Evolutionary conservation across 2,797 vertebrate species (phyloP).

Genomic region (Erethizon dorsatum): DNA sequence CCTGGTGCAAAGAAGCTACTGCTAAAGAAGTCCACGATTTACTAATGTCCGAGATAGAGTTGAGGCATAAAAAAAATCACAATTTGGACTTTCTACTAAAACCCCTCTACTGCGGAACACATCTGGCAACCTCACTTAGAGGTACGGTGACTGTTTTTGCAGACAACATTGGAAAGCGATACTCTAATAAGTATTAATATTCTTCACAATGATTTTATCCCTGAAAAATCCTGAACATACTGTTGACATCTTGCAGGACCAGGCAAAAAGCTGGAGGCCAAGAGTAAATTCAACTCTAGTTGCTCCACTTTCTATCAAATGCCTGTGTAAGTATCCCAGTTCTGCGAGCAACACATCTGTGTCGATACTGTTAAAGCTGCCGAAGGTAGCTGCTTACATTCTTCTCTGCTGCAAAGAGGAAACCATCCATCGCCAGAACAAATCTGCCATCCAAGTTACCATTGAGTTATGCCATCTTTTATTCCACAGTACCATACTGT

Average conservation of each 20-base stretch:
- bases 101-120: not conserved
- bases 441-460: not conserved
- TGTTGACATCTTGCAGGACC: not conserved
- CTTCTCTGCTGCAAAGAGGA: not conserved
- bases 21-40: conserved; percentile 36
- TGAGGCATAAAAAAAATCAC: not conserved
- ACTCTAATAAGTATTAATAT: not conserved
- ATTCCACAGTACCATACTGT: not conserved
- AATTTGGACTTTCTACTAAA: not conserved
- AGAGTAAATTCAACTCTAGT: not conserved
- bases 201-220: not conserved
- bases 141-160: not conserved
- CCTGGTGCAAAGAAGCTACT: not conserved
- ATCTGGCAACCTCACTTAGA: not conserved
- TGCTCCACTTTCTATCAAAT: not conserved
- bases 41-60: not conserved
- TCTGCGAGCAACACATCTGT: not conserved
- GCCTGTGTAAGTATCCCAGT: not conserved
- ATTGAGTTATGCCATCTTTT: not conserved
- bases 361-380: not conserved
- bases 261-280: not conserved
- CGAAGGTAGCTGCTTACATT: not conserved
- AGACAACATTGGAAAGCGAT: not conserved
- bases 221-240: not conserved
- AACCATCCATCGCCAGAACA: not conserved